A percentile compares a stretch with the other conserved stretches of the same genome.
Evolutionary conservation across 2,888 invertebrate genomes (phyloP).

Genomic region (Portevinia maculata): DNA sequence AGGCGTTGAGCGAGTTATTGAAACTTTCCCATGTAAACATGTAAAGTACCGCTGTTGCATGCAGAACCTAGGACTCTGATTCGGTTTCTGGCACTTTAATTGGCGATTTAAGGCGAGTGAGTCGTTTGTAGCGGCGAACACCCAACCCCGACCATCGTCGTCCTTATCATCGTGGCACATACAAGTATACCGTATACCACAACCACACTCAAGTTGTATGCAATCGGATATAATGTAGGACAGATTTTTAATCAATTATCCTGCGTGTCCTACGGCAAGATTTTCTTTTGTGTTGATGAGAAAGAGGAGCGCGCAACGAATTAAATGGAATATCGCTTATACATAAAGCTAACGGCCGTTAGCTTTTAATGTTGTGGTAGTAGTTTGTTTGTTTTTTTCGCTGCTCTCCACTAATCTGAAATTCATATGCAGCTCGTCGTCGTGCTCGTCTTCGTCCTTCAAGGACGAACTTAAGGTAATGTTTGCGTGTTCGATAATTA

Average conservation of each 20-base stretch:
- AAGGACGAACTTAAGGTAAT: constrained; percentile 53
- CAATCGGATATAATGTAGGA: constrained; percentile 72
- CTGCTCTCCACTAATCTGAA: constrained; percentile 43
- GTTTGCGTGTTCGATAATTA: constrained; percentile 71
- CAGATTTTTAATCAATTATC: constrained; percentile 74
- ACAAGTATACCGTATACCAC: constrained; percentile 20
- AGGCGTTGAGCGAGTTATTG: constrained; percentile 59
- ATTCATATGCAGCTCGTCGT: constrained; percentile 55
- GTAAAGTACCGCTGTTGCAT: constrained; percentile 70
- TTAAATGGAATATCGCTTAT: constrained; percentile 71
- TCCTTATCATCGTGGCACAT: not conserved
- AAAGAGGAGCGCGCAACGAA: constrained; percentile 49
- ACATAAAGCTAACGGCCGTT: constrained; percentile 67
- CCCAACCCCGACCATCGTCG: not conserved
- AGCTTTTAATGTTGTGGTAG: constrained; percentile 52
- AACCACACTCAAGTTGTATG: constrained; percentile 39
- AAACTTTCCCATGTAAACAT: constrained; percentile 65
- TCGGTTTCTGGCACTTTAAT: constrained; percentile 52
- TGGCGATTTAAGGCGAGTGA: constrained; percentile 63
- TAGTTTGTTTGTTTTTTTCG: constrained; percentile 28
- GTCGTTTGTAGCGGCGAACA: constrained; percentile 33
- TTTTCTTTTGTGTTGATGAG: constrained; percentile 65
- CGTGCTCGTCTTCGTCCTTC: constrained; percentile 39
- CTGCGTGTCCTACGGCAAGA: constrained; percentile 67
- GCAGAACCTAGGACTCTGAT: constrained; percentile 23